Percentiles rank a stretch among this genome's conserved stretches.
phyloP scores from a whole-genome alignment of 2,113 vertebrate species.

The Otis tarda region DNA sequence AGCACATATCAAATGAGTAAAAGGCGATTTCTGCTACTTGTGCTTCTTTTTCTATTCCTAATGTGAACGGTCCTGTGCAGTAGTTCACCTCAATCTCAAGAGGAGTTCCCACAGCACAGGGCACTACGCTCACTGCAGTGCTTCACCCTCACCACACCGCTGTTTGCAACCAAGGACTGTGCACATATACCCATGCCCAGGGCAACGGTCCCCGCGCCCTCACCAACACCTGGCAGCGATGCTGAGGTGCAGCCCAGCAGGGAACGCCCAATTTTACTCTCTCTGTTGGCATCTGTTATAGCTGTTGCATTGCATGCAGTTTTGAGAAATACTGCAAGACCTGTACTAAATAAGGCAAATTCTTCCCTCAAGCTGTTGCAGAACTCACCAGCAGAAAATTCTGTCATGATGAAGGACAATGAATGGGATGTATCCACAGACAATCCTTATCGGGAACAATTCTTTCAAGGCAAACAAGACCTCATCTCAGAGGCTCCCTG shows the following conservation, averaged over 20 bases:
- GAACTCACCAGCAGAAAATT: background rate
- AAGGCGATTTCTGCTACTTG: background rate
- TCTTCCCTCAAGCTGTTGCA: background rate
- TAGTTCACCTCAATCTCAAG: background rate
- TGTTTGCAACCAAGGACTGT: background rate
- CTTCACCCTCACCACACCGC: background rate
- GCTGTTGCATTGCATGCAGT: background rate
- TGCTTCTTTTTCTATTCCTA: background rate
- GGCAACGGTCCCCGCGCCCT: background rate
- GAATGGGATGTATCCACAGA: background rate
- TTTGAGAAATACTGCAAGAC: background rate
- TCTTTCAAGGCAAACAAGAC: background rate
- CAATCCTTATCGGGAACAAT: background rate
- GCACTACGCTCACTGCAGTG: background rate
- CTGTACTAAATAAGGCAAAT: background rate
- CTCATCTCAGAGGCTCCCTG: background rate
- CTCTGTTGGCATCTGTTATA: background rate
- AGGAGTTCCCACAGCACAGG: background rate
- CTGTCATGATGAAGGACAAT: background rate
- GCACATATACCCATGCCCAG: rapidly evolving
- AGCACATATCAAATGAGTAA: background rate
- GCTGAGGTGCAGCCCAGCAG: background rate
- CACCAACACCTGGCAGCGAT: background rate
- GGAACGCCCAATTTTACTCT: background rate
- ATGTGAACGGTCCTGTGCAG: background rate